Evolutionary conservation across 2,888 invertebrate species (phyloP).

Genomic region (Metalampra italica): DNA sequence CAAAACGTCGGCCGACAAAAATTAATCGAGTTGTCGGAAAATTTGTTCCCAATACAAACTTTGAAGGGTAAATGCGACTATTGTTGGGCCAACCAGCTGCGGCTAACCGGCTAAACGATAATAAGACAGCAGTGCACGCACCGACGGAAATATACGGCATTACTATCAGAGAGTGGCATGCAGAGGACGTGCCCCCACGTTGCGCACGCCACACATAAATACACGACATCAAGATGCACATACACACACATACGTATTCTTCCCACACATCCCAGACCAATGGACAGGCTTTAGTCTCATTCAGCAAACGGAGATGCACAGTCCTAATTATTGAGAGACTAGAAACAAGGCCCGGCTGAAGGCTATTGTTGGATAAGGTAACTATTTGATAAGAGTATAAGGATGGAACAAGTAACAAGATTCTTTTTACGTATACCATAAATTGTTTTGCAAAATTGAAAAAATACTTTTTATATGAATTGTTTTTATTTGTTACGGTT

Average conservation of each 20-base stretch:
- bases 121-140: conserved; percentile 54
- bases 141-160: conserved; percentile 61
- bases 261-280: conserved; percentile 49
- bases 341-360: conserved; percentile 39
- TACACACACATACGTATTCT: conserved; percentile 25
- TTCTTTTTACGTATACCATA: too few species aligned
- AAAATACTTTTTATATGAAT: too few species aligned
- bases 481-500: too few species aligned
- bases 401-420: too few species aligned
- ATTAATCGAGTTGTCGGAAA: conserved; percentile 31
- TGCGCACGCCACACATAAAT: conserved; percentile 37
- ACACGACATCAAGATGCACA: conserved; percentile 58
- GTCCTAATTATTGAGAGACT: conserved; percentile 75
- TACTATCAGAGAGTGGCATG: conserved; percentile 59
- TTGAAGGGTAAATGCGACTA: conserved; percentile 5
- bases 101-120: conserved; percentile 29
- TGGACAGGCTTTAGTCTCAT: conserved; percentile 72
- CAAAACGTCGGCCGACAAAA: conserved; percentile 41
- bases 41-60: conserved; percentile 17
- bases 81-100: too few species aligned
- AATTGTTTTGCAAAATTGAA: too few species aligned
- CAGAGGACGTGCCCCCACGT: conserved; percentile 45
- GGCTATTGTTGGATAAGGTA: conserved; percentile 46
- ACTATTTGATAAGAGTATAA: conserved; percentile 3
- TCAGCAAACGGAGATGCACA: conserved; percentile 81